Percentiles rank a stretch among this genome's conserved stretches.
Conservation (phyloP, 1,140 invertebrate species). For the Drosophila biarmipes region DNA sequence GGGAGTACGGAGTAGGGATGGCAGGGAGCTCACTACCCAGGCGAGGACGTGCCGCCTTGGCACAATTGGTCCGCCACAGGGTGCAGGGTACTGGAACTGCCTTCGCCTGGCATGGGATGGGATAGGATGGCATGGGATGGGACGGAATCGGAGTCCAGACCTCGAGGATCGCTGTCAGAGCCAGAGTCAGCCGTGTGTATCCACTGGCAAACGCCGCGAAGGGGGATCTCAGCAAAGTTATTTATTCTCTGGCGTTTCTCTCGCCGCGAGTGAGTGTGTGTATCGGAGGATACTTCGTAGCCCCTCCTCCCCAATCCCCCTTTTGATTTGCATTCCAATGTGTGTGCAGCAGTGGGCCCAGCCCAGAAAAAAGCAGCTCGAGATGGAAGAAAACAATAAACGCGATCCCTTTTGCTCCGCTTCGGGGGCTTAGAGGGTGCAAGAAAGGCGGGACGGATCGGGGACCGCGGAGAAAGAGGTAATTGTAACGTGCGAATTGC, state of each 20-base stretch:
- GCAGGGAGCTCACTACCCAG: conserved; percentile 35
- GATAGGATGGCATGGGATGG: conserved; percentile 17
- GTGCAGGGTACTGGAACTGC: conserved; percentile 57
- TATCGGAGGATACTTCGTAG: conserved; percentile 77
- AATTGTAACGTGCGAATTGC: conserved; percentile 79
- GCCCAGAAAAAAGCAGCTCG: conserved; percentile 51
- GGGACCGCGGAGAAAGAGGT: conserved; percentile 24
- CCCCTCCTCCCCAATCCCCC: conserved; percentile 22
- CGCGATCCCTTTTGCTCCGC: conserved; percentile 47
- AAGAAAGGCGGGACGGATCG: conserved; percentile 7
- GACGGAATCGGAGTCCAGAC: conserved; percentile 17
- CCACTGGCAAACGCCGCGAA: conserved; percentile 47
- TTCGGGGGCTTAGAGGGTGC: conserved; percentile 39
- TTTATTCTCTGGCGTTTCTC: conserved; percentile 68
- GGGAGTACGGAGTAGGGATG: not conserved
- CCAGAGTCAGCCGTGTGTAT: conserved; percentile 78
- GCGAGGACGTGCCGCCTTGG: conserved; percentile 71
- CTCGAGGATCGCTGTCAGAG: conserved; percentile 35
- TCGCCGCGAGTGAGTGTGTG: conserved; percentile 4
- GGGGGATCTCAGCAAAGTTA: conserved; percentile 71
- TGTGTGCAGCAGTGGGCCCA: conserved; percentile 68
- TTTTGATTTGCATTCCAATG: conserved; percentile 79
- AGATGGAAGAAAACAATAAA: conserved; percentile 28
- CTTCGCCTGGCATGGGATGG: conserved; percentile 17
- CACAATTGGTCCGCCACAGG: conserved; percentile 77